Base-by-base conservation (phyloP, 2,888 invertebrate genomes). In the Mellilla xanthometata region DNA sequence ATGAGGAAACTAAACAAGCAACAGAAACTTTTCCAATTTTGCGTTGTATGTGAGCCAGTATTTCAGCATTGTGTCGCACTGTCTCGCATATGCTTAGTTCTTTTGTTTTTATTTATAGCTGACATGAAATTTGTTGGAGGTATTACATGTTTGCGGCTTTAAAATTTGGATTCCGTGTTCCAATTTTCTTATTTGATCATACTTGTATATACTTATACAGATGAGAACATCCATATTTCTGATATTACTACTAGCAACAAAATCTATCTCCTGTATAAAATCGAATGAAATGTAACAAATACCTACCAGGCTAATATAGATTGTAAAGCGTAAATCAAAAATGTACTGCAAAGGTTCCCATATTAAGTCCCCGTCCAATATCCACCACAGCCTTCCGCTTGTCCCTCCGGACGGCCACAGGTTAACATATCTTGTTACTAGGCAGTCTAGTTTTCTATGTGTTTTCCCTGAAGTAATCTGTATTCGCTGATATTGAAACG, bases 11-110 rank as follows among this genome's bases (percentile, higher is more conserved):
- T 49, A 52, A 54, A 52, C 51, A 41, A 52, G 38, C 41, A 10
- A 38, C 53, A 49, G 52, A 62, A 74, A 74, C 64, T 74, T 74
- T 75, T 76, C 67, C 72, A 75, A 76, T 76, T 72, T 69, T 53
- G 58, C 56, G 61, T 66, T 71, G 68, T 65, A 70, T 70, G 68
- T 65, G 65, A 49, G 45, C 58, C 56, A 58, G 58, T 60, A 61
- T 59, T 68, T 66, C 64, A 66, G 51, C 61, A 62, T 65, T 62
- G 61, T 60, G 61, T 62, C 60, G 58, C 55, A 56, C 60, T 63
- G 64, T 56, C 53, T 61, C 59, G 56, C 57, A 58, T 62, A 36
- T 28, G 27, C 9, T 36, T 28, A 19, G 13, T 35, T 15, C 27
- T 27, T 12, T 27, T 6, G n/a, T 36, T 36, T 26, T 26, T 34